Evolutionary conservation across 1,140 invertebrate species (phyloP), one percentile per base, ranked within the genome.

Genomic region (Solen grandis): DNA sequence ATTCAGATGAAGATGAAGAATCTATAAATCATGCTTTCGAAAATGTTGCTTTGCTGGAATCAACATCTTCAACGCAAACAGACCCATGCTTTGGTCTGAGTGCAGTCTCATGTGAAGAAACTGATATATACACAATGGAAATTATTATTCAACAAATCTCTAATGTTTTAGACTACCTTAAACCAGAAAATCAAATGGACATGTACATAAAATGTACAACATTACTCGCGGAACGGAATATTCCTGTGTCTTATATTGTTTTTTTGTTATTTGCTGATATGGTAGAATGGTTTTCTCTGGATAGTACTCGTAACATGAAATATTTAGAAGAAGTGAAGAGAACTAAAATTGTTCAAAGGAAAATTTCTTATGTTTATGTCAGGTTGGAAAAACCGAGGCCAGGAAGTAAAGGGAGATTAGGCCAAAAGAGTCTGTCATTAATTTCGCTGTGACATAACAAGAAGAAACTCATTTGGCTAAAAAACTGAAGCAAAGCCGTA

Each of bases 271-370:
- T 55, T 55, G 52, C 52, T 55, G 52, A 5, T n/a, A n/a, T n/a
- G n/a, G n/a, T n/a, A 55, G 52, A 55, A 55, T 55, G 52, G 52
- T 55, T 55, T 55, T 55, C 52, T 3, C 4, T 55, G 52, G 52
- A 55, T 27, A 55, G 52, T 55, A 55, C 52, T 3, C 16, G 5
- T n/a, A 55, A 55, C n/a, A 16, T 55, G 52, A 55, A 16, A 55
- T 55, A 55, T 16, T 55, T 27, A 55, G 52, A 55, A 55, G 52
- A 55, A 55, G 52, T 55, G 52, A 55, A 55, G 52, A 55, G 52
- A 27, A 55, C 27, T 55, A 5, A 55, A 55, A 16, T 16, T 55
- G 19, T 55, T 55, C 19, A 55, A 55, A 55, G 52, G 52, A 55
- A 55, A n/a, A 3, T 55, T 55, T 27, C 52, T 55, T 3, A 55